Percentiles rank a stretch among this genome's conserved stretches.
These are phyloP conservation scores for Loriculus beryllinus DNA, from an alignment of 2,797 vertebrate species.

Conservation along the genomic window DNA sequence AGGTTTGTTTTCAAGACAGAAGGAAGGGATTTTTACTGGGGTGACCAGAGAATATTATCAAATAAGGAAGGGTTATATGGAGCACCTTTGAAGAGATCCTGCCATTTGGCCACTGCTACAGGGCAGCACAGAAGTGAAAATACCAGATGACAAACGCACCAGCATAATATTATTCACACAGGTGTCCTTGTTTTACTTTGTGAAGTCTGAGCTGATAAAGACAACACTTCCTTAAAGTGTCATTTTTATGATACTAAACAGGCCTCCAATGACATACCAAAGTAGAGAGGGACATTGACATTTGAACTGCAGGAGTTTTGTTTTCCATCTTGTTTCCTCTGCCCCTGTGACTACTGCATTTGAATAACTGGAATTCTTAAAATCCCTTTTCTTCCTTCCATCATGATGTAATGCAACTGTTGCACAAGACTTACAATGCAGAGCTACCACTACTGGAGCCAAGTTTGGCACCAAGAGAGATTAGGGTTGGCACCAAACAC, in stretches of 20 bases:
- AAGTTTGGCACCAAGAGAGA: conserved; percentile 41
- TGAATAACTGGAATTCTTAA: conserved; percentile 52
- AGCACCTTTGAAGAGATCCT: neutral
- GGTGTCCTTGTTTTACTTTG: neutral
- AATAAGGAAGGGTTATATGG: neutral
- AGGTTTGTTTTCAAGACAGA: neutral
- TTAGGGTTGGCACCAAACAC: conserved; percentile 31
- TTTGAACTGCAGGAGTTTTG: conserved; percentile 38
- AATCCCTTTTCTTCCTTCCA: conserved; percentile 45
- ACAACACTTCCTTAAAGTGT: conserved; percentile 4
- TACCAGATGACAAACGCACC: neutral
- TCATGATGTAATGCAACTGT: conserved; percentile 31
- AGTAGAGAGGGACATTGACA: conserved; percentile 14
- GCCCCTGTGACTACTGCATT: neutral
- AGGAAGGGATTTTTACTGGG: neutral
- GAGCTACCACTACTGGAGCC: conserved; percentile 1
- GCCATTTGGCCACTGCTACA: neutral
- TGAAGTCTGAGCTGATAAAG: neutral
- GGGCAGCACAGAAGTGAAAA: neutral
- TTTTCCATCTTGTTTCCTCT: neutral
- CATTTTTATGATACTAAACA: conserved; percentile 19
- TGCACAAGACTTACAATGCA: conserved; percentile 43
- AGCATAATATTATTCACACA: neutral
- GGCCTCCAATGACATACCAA: neutral
- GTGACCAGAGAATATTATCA: neutral